A percentile compares a stretch with the other conserved stretches of the same genome.
phyloP scores from a whole-genome alignment of 2,888 invertebrate genomes.

The Rhagophthalmus giganteus region DNA sequence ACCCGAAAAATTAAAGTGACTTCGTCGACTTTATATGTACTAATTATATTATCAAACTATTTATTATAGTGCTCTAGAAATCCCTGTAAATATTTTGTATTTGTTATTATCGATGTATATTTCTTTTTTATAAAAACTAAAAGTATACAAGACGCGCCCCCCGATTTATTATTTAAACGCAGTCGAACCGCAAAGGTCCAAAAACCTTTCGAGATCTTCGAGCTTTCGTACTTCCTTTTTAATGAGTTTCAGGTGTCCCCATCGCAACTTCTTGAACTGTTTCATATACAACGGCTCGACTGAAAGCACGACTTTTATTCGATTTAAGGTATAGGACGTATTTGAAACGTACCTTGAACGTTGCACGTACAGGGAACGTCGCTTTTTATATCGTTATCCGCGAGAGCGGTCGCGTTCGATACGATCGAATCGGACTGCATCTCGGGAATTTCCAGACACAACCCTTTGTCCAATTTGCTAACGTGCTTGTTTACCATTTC shows the following conservation, averaged over 20 bases:
- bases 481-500: constrained; percentile 45
- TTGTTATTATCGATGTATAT: too few relatives aligned
- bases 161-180: constrained; percentile 1
- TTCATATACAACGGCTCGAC: constrained; percentile 51
- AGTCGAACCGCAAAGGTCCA: constrained; percentile 48
- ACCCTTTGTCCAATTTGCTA: constrained; percentile 41
- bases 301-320: constrained; percentile 6
- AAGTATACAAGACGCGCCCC: background rate
- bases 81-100: too few relatives aligned
- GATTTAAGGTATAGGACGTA: background rate
- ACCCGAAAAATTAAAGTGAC: too few relatives aligned
- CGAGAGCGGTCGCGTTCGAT: constrained; percentile 15
- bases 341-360: constrained; percentile 15
- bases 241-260: constrained; percentile 56
- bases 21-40: too few relatives aligned
- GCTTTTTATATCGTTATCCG: constrained; percentile 3
- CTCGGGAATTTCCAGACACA: constrained; percentile 47
- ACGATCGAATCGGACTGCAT: constrained; percentile 41
- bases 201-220: constrained; percentile 54
- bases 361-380: constrained; percentile 29
- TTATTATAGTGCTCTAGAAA: too few relatives aligned
- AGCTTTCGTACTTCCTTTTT: constrained; percentile 54
- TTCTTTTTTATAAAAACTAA: background rate
- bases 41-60: too few relatives aligned
- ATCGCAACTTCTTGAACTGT: constrained; percentile 54